phyloP scores from a whole-genome alignment of 2,888 invertebrate genomes.

The Chrysolina oricalcia region DNA sequence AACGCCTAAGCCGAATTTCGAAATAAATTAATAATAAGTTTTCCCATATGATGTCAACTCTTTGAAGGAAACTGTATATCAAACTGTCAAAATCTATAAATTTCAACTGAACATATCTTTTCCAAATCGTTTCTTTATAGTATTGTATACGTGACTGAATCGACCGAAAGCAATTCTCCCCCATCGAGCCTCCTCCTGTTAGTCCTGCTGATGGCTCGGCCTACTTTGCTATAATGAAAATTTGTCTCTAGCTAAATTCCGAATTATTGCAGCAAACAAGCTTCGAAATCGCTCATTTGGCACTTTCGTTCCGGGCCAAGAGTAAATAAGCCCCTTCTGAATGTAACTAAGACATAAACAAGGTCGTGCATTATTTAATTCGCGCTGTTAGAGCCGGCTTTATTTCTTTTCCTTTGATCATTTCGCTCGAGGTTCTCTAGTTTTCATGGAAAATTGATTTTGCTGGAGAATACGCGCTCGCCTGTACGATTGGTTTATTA shows the following conservation, averaged over 20 bases:
- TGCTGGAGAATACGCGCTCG: background rate
- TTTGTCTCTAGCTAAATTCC: conserved; percentile 11
- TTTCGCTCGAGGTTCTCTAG: background rate
- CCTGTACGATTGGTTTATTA: background rate
- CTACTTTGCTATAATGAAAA: background rate
- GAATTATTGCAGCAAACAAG: conserved; percentile 20
- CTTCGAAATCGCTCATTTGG: conserved; percentile 2
- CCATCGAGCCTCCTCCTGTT: background rate
- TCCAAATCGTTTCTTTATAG: too few species aligned
- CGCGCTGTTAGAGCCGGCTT: conserved; percentile 1
- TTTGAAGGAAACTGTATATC: too few species aligned
- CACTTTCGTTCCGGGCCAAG: conserved; percentile 17
- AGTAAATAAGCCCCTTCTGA: conserved; percentile 16
- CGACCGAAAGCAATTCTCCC: background rate
- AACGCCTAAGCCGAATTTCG: too few species aligned
- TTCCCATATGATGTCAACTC: too few species aligned
- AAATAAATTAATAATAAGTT: too few species aligned
- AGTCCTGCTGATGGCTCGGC: background rate
- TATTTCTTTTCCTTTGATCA: conserved; percentile 17
- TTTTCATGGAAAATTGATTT: conserved; percentile 10
- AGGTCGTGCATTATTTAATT: conserved; percentile 21
- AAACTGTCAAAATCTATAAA: too few species aligned
- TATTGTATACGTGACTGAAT: background rate
- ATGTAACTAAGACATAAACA: conserved; percentile 20
- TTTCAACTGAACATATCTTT: too few species aligned